Evolutionary conservation across 1,140 invertebrate genomes (phyloP).

Genomic region (Atopsyche davidsoni): DNA sequence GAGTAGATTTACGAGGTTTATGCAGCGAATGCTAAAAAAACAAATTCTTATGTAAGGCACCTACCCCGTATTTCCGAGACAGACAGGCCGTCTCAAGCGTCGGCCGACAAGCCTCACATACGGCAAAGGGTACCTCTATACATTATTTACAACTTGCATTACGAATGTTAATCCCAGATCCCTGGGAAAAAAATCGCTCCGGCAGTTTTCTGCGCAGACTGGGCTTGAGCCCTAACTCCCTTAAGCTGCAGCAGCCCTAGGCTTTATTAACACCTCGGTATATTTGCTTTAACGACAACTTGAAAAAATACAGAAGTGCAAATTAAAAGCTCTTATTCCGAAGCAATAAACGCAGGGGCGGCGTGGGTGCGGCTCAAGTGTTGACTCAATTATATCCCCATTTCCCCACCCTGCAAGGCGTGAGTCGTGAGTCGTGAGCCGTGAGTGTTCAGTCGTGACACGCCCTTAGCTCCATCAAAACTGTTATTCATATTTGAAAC

Average conservation of each 20-base stretch:
- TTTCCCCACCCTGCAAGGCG: conserved; percentile 17
- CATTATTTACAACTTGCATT: no score
- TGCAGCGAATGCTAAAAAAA: no score
- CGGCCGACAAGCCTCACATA: no score
- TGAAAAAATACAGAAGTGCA: conserved; percentile 29
- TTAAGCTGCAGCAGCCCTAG: conserved; percentile 6
- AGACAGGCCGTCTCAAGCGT: no score
- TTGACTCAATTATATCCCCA: conserved; percentile 31
- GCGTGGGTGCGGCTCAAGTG: conserved; percentile 26
- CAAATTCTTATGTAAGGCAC: no score
- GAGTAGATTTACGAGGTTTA: no score
- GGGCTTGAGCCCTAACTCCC: neutral
- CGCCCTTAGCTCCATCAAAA: conserved; percentile 16
- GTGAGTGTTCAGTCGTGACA: neutral
- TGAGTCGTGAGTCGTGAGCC: neutral
- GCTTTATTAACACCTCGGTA: conserved; percentile 17
- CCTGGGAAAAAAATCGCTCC: no score
- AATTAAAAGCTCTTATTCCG: conserved; percentile 30
- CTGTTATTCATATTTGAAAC: conserved; percentile 16
- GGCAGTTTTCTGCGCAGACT: no score
- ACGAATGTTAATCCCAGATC: no score
- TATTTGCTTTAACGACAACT: conserved; percentile 30
- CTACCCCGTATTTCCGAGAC: no score
- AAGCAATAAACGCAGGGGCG: conserved; percentile 24
- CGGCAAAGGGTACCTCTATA: no score